These are phyloP conservation scores for Oceanites oceanicus DNA, from an alignment of 2,113 vertebrate genomes.

Conservation along the genomic window DNA sequence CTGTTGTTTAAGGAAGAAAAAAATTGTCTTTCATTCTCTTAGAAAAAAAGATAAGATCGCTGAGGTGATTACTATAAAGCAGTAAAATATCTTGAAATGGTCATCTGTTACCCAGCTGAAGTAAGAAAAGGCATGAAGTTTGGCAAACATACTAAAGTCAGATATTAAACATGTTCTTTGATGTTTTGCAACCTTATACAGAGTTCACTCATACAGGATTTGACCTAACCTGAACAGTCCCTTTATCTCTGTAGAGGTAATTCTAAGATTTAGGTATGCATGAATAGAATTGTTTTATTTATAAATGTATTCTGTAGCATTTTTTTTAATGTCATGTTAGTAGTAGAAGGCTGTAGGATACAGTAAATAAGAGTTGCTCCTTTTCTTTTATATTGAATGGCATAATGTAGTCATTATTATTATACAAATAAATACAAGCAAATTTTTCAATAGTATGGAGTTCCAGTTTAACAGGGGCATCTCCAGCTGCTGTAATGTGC, in stretches of 20 bases:
- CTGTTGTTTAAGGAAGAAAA: neutral
- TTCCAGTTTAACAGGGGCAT: neutral
- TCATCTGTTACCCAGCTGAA: conserved; percentile 44
- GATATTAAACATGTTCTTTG: conserved; percentile 2
- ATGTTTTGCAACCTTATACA: neutral
- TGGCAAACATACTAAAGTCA: neutral
- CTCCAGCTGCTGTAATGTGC: neutral
- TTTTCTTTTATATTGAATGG: neutral
- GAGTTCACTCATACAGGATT: neutral
- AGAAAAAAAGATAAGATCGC: neutral
- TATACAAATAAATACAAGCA: neutral
- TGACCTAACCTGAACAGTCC: neutral
- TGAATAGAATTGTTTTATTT: neutral
- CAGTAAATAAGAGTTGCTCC: neutral
- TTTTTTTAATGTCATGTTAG: neutral
- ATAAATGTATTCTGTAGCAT: neutral
- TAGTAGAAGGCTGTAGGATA: neutral
- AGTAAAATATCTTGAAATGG: neutral
- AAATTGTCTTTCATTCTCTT: neutral
- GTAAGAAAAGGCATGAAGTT: neutral
- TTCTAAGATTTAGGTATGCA: neutral
- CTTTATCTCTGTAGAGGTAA: neutral
- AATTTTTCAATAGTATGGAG: neutral
- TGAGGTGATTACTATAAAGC: neutral
- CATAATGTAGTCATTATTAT: neutral